phyloP scores from a whole-genome alignment of 2,888 invertebrate genomes.

The Macrosiphum euphorbiae region DNA sequence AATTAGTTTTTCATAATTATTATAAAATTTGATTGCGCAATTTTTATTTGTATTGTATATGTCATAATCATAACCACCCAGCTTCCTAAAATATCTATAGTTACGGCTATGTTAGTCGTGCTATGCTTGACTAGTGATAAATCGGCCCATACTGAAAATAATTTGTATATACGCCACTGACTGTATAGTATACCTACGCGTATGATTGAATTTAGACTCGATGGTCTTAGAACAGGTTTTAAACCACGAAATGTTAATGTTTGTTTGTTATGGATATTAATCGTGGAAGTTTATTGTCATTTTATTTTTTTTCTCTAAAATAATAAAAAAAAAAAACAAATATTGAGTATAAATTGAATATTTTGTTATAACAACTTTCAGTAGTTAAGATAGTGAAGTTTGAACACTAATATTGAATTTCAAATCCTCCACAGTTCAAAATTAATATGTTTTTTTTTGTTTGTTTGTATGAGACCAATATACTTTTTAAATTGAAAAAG shows the following conservation, averaged over 20 bases:
- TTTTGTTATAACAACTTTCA: neutral
- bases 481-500: constrained; percentile 12
- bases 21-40: too few relatives aligned
- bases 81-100: too few relatives aligned
- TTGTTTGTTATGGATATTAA: neutral
- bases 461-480: neutral
- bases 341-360: neutral
- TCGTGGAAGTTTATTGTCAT: neutral
- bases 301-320: neutral
- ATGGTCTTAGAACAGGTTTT: neutral
- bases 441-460: neutral
- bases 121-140: too few relatives aligned
- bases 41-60: too few relatives aligned
- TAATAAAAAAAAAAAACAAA: neutral
- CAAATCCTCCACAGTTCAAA: neutral
- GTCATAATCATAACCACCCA: too few relatives aligned
- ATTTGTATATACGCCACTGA: too few relatives aligned
- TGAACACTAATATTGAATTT: neutral
- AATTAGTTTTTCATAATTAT: too few relatives aligned
- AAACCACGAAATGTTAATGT: neutral
- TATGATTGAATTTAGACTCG: neutral
- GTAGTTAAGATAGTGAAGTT: neutral
- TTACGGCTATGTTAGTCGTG: too few relatives aligned
- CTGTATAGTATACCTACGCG: too few relatives aligned
- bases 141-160: too few relatives aligned